These are phyloP conservation scores for Sinelater perroti DNA, from an alignment of 2,888 invertebrate genomes.

Conservation along the genomic window DNA sequence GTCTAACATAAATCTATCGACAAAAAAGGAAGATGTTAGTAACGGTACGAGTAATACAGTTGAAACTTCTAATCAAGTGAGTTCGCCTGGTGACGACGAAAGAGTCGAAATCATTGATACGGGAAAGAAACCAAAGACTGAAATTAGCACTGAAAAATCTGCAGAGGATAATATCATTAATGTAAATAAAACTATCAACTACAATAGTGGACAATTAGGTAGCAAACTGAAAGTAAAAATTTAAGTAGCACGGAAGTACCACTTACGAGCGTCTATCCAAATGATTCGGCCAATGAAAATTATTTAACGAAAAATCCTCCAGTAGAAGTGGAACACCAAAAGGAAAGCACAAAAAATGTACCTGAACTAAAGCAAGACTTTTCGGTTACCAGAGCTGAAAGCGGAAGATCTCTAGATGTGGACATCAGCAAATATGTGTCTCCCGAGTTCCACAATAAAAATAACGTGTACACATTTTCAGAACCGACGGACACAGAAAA, in stretches of 20 bases:
- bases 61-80: not conserved
- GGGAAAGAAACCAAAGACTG: slow-evolving; percentile 52
- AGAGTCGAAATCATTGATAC: not conserved
- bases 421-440: slow-evolving; percentile 62
- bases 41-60: slow-evolving; percentile 4
- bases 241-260: not conserved
- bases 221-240: slow-evolving; percentile 19
- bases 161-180: slow-evolving; percentile 19
- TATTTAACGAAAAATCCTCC: slow-evolving; percentile 2
- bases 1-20: slow-evolving; percentile 5
- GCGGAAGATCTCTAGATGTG: slow-evolving; percentile 54
- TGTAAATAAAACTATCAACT: slow-evolving; percentile 23
- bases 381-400: slow-evolving; percentile 40
- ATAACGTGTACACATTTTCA: slow-evolving; percentile 64
- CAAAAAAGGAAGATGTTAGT: slow-evolving; percentile 8
- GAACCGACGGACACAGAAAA: slow-evolving; percentile 60
- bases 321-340: not conserved
- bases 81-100: not conserved
- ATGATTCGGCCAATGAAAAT: not conserved
- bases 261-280: no score
- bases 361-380: slow-evolving; percentile 15
- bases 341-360: slow-evolving; percentile 1
- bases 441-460: slow-evolving; percentile 63
- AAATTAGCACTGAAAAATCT: slow-evolving; percentile 41
- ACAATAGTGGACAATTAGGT: slow-evolving; percentile 30